Percentiles rank a stretch among this genome's conserved stretches.
These are phyloP conservation scores for Eristalis intricaria DNA, from an alignment of 2,888 invertebrate species.

Conservation along the genomic window DNA sequence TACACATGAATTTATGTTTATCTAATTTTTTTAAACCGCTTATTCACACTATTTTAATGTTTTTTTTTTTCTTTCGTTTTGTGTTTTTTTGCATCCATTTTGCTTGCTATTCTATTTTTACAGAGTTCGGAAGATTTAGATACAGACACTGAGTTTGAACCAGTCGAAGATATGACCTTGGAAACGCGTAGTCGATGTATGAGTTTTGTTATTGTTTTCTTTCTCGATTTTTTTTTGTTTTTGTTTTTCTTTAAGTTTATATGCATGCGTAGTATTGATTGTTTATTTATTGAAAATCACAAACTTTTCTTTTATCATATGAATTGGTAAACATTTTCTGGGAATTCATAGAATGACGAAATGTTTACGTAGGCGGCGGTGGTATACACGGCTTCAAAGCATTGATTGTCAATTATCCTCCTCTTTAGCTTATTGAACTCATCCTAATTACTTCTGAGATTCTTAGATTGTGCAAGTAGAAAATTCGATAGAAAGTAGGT, in stretches of 20 bases:
- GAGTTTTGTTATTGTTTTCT: conserved; percentile 76
- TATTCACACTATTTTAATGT: conserved; percentile 57
- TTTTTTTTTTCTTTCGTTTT: conserved; percentile 63
- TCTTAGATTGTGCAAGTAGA: too few relatives aligned
- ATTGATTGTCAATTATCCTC: too few relatives aligned
- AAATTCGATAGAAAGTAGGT: too few relatives aligned
- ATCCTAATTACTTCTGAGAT: too few relatives aligned
- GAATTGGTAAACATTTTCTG: neutral
- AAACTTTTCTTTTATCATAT: neutral
- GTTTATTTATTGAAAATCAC: neutral
- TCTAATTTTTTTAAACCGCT: conserved; percentile 48
- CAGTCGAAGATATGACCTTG: conserved; percentile 86
- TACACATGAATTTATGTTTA: conserved; percentile 54
- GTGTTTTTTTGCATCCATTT: conserved; percentile 73
- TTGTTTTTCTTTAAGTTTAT: conserved; percentile 44
- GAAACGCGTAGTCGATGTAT: conserved; percentile 86
- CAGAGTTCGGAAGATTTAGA: conserved; percentile 87
- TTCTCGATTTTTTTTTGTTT: conserved; percentile 26
- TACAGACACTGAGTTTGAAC: conserved; percentile 87
- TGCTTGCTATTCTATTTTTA: conserved; percentile 73
- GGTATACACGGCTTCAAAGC: too few relatives aligned
- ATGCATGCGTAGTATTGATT: conserved; percentile 47
- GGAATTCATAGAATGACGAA: neutral
- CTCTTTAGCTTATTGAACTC: too few relatives aligned
- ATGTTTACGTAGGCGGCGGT: neutral